Evolutionary conservation across 2,113 vertebrate genomes (phyloP).

Genomic region (Saguinus imperator): DNA sequence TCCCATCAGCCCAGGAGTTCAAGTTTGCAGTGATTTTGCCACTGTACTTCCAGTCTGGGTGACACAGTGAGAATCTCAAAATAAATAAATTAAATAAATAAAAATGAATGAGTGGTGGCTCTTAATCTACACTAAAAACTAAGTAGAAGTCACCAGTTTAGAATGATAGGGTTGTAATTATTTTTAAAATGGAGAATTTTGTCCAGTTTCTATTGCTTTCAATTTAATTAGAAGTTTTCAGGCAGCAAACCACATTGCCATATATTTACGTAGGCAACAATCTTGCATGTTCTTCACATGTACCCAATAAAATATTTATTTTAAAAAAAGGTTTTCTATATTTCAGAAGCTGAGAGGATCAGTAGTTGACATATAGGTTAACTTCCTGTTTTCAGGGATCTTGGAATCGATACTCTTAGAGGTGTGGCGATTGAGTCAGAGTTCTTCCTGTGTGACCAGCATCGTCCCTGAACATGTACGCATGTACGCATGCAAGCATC

Average conservation of each 20-base stretch:
- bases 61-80: too few species aligned
- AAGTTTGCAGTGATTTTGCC: too few species aligned
- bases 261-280: too few species aligned
- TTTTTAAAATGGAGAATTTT: not conserved
- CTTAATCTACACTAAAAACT: not conserved
- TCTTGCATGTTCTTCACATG: too few species aligned
- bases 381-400: not conserved
- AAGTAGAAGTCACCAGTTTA: not conserved
- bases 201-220: not conserved
- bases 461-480: too few species aligned
- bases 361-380: not conserved
- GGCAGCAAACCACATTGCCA: too few species aligned
- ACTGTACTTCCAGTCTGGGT: too few species aligned
- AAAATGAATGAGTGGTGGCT: not conserved
- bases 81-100: too few species aligned
- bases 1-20: too few species aligned
- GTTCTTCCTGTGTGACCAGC: not conserved
- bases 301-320: too few species aligned
- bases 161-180: not conserved
- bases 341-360: not conserved
- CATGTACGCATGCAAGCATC: accelerated
- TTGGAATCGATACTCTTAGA: not conserved
- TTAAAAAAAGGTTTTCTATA: not conserved
- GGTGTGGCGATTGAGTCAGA: not conserved
- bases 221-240: conserved; percentile 1